phyloP scores from a whole-genome alignment of 2,888 invertebrate species.

The Allolobophora icterica region DNA sequence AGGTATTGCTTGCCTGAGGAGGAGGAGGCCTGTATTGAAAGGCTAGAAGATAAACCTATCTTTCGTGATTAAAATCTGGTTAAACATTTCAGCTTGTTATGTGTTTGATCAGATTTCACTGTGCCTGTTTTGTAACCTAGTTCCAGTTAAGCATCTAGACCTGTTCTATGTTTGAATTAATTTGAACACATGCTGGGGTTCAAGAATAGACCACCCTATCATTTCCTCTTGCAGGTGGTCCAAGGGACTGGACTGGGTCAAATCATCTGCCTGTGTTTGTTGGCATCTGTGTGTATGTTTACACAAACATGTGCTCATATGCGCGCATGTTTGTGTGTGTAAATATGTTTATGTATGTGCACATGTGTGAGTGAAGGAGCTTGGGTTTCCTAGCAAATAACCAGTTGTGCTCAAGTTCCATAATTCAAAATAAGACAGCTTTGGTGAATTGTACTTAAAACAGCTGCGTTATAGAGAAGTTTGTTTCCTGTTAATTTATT shows the following conservation, averaged over 20 bases:
- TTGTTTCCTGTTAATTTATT: background rate
- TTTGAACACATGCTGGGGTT: background rate
- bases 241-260: background rate
- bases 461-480: background rate
- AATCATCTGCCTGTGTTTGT: background rate
- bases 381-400: background rate
- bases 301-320: background rate
- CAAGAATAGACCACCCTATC: background rate
- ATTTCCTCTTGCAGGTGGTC: background rate
- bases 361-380: background rate
- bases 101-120: background rate
- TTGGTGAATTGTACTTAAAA: background rate
- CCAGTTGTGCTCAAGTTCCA: background rate
- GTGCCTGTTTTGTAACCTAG: background rate
- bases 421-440: background rate
- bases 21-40: background rate
- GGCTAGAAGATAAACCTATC: background rate
- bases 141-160: background rate
- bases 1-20: background rate
- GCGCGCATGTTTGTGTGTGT: background rate
- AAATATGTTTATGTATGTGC: background rate
- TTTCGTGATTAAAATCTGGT: background rate
- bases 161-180: background rate
- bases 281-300: no score
- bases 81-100: background rate